Evolutionary conservation across 2,113 vertebrate species (phyloP), one percentile per base, ranked within the genome.

Genomic region (Amblyornis subalaris): DNA sequence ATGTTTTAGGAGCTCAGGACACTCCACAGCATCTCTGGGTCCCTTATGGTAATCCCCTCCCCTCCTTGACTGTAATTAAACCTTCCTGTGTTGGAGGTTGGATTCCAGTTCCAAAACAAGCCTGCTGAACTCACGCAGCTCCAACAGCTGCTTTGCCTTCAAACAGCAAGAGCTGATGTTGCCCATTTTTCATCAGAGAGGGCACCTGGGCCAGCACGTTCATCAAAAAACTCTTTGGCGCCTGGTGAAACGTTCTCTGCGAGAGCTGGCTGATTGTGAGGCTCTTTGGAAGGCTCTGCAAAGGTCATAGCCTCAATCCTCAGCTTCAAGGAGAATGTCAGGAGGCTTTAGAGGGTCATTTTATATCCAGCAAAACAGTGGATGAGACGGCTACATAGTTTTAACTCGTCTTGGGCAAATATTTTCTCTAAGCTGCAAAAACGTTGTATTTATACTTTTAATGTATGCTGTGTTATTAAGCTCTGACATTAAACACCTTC

Each of bases 401-500:
- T 87, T 95, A 93, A 81, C 93, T 94, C 40, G 24, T 85, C 81
- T 87, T 96, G 78, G 58, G 77, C 74, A 96, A 96, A 96, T 94
- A 95, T 94, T 96, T 96, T 91, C 74, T 75, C 70, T 88, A 65
- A 95, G 78, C 93, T 77, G 35, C 71, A 95, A 94, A 94, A 93
- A 94, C 53, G 82, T 85, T 97, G 94, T 88, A 94, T 97, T 95
- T 96, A 85, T 97, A 92, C 75, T 93, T 93, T 93, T 93, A 95
- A 95, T 93, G 88, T 94, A 95, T 96, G 95, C 91, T 91, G 64
- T 91, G 73, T 88, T 97, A 94, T 94, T 93, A 95, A 95, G 79
- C 91, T 91, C 85, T 95, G 95, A 96, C 95, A 97, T 97, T 97
- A 97, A 97, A 97, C 93, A 97, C 95, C 55, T 86, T 60, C 85